Base-by-base conservation (phyloP, 2,797 vertebrate genomes). In the Pseudomugil tenellus region DNA sequence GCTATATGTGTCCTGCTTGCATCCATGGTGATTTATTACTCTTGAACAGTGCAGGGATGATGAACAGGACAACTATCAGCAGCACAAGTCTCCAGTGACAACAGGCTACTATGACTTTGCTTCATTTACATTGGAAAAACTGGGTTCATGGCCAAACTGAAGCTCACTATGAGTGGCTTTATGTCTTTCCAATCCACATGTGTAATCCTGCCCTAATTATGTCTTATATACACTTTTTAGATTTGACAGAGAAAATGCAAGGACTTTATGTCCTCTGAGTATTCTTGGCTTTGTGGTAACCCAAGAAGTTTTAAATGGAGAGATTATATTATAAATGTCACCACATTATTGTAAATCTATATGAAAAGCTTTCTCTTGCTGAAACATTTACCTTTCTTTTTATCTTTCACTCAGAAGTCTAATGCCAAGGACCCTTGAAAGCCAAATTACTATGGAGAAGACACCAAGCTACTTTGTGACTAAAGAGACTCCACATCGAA, bases 401-500 rank as follows among this genome's bases (percentile, higher is more conserved):
- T 28, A 6, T 83, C 46, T 88, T 74, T 80, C 49, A 73, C 70
- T 31, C 90, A 98, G 97, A 92, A 94, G 93, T 80, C 91, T 98
- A 86, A 98, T 98, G 97, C 97, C 97, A 0, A 92, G 96, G 52
- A 97, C 96, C 0, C 91, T 96, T 0, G 96, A 96, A 77, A 94
- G 91, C 79, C 97, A 98, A 91, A 96, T 98, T 92, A 98, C 97
- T 0, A 95, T 98, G 93, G 97, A 98, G 93, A 98, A 98, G 91
- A 98, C 97, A 0, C 97, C 96, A 53, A 97, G 97, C 90, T 98
- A 98, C 84, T 98, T 97, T 0, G 96, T 98, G 76, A 98, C 97
- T 7, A 93, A 94, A 39, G 97, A 97, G 61, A 95, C 96, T 0
- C 96, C 97, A 0, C 92, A 87, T 6, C 87, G 96, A 0, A 98